phyloP scores from a whole-genome alignment of 2,797 vertebrate genomes.

The Anomalospiza imberbis region DNA sequence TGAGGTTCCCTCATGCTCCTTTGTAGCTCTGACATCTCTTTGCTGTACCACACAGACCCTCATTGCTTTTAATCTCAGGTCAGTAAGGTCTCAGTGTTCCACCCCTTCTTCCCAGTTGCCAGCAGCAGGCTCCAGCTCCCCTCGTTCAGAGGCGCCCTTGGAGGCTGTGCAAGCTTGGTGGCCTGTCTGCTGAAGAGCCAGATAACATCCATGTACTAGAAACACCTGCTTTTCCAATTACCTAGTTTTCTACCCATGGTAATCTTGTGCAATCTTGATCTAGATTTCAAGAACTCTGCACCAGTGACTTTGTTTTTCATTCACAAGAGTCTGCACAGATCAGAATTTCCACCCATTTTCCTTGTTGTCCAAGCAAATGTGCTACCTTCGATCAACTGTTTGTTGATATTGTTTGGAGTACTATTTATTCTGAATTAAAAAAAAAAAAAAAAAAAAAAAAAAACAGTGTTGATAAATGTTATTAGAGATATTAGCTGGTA shows the following conservation, averaged over 20 bases:
- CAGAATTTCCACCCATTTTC: neutral
- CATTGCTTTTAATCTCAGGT: neutral
- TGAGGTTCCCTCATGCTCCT: neutral
- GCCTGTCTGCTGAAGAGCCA: neutral
- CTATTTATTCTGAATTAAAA: neutral
- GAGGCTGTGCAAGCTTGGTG: neutral
- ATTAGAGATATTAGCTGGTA: neutral
- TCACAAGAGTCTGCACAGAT: neutral
- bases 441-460: neutral
- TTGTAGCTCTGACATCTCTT: neutral
- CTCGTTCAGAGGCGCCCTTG: neutral
- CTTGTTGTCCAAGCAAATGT: neutral
- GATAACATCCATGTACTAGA: rapidly evolving
- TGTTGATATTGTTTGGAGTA: neutral
- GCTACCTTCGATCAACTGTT: neutral
- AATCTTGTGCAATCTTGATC: neutral
- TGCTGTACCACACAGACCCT: neutral
- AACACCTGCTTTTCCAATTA: neutral
- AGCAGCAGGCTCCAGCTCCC: neutral
- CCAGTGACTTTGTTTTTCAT: neutral
- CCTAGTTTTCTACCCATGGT: neutral
- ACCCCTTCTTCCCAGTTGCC: neutral
- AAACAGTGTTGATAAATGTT: neutral
- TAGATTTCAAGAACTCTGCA: neutral
- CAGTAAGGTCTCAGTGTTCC: neutral